These are phyloP conservation scores for Spatulosminthurus flaviceps DNA, from an alignment of 2,888 invertebrate genomes.

Conservation along the genomic window DNA sequence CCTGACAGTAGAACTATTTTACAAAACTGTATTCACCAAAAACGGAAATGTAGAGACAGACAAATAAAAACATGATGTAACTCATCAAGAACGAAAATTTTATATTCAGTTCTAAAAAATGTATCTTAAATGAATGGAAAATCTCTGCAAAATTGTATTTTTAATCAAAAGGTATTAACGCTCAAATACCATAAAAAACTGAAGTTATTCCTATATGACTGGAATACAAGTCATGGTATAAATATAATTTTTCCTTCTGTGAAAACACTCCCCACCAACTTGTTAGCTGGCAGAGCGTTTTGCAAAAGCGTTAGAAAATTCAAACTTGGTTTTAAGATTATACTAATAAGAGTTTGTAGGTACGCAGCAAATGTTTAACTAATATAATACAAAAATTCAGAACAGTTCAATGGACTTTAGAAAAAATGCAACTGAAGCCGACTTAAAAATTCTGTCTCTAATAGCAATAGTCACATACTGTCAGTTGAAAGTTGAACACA, in stretches of 20 bases:
- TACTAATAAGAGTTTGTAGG: no score
- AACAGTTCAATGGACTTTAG: no score
- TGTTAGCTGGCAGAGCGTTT: no score
- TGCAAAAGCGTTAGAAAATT: no score
- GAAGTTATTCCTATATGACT: slow-evolving; percentile 1
- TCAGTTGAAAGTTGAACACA: neutral
- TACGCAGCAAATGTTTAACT: no score
- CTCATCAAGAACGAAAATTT: neutral
- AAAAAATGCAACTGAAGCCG: no score
- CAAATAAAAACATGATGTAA: neutral
- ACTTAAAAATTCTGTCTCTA: no score
- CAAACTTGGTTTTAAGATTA: no score
- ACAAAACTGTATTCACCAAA: neutral
- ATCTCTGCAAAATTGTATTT: neutral
- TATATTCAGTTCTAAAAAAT: neutral
- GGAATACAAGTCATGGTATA: neutral
- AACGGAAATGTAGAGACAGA: neutral
- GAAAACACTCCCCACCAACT: no score
- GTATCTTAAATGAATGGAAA: neutral
- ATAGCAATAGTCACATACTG: no score
- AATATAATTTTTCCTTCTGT: no score
- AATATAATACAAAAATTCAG: no score
- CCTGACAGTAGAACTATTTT: neutral
- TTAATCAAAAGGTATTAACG: neutral
- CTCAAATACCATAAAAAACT: neutral